These are phyloP conservation scores for Sphenopsis melanotis DNA, from an alignment of 2,797 vertebrate species.

Conservation along the genomic window DNA sequence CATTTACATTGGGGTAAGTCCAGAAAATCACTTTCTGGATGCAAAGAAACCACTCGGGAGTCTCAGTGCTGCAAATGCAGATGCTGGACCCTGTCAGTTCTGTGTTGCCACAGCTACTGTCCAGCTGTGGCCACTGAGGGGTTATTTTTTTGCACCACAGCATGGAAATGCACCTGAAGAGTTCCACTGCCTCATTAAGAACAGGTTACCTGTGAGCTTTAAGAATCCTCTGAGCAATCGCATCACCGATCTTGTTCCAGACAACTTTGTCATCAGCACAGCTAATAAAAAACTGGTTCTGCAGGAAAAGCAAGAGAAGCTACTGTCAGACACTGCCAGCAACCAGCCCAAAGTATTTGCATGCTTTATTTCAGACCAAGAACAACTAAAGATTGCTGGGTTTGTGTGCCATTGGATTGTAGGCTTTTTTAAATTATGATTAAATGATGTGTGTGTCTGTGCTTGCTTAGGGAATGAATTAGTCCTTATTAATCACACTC, in stretches of 20 bases:
- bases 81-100: fast-evolving
- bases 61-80: neutral
- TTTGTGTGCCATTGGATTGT: neutral
- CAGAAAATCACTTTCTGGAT: neutral
- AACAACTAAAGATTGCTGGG: neutral
- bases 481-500: neutral
- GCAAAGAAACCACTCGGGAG: neutral
- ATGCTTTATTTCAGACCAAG: neutral
- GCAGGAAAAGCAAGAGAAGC: conserved; percentile 31
- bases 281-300: conserved; percentile 99
- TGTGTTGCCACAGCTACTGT: fast-evolving
- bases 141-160: neutral
- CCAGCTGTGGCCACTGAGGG: neutral
- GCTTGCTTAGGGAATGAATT: neutral
- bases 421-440: neutral
- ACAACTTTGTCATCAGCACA: conserved; percentile 90
- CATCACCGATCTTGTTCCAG: conserved; percentile 91
- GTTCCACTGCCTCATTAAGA: neutral
- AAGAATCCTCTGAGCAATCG: conserved; percentile 89
- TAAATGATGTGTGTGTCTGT: neutral
- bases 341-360: neutral
- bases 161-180: neutral
- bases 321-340: neutral
- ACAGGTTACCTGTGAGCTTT: conserved; percentile 85
- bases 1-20: neutral